A percentile compares a stretch with the other conserved stretches of the same genome.
Conservation (phyloP, 2,797 vertebrate genomes). For the Chloroceryle amazona region DNA sequence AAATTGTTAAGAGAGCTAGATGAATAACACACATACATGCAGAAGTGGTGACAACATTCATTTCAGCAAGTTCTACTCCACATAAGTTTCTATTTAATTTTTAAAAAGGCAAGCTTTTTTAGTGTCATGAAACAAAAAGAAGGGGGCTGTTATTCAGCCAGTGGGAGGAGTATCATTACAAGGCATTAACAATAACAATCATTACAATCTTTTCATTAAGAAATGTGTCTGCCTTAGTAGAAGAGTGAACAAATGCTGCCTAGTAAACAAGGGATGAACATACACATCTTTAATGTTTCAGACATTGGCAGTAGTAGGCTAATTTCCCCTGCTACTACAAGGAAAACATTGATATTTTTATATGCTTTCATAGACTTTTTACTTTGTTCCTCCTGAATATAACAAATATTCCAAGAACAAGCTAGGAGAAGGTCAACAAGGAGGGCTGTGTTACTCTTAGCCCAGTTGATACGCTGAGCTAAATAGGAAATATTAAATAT, state of each 20-base stretch:
- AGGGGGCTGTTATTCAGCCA: not conserved
- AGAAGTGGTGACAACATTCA: not conserved
- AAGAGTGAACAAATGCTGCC: not conserved
- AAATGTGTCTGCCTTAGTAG: not conserved
- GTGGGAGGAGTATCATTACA: not conserved
- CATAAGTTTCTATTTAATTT: not conserved
- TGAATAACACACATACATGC: not conserved
- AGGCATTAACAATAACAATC: not conserved
- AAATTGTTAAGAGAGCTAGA: not conserved
- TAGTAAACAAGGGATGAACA: not conserved
- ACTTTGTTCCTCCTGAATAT: not conserved
- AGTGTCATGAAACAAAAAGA: not conserved
- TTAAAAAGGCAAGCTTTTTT: not conserved
- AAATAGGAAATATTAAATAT: not conserved
- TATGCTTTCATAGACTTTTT: not conserved
- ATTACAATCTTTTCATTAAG: not conserved
- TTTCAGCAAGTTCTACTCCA: not conserved
- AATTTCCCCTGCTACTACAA: not conserved
- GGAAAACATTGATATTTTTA: not conserved
- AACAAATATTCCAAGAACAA: not conserved
- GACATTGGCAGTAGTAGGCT: fast-evolving
- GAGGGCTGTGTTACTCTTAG: not conserved
- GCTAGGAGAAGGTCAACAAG: not conserved
- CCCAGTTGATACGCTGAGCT: not conserved
- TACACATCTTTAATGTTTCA: not conserved